Conservation (phyloP, 2,797 vertebrate species). For the Petrocephalus schoutedeni region DNA sequence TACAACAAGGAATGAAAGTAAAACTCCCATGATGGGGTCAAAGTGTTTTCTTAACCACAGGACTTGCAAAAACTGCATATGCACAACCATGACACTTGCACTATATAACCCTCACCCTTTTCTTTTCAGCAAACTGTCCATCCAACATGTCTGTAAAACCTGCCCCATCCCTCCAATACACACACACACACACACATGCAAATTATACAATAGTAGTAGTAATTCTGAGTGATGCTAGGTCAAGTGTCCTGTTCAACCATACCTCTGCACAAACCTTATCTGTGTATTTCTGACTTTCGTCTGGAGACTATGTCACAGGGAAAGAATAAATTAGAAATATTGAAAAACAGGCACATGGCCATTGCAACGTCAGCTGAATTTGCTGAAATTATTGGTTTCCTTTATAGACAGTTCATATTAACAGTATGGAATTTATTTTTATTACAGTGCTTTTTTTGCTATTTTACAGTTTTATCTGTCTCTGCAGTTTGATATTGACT, state of each 20-base stretch:
- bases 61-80: background rate
- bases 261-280: background rate
- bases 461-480: background rate
- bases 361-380: background rate
- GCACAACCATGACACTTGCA: background rate
- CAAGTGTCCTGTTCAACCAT: background rate
- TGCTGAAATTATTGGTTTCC: background rate
- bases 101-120: background rate
- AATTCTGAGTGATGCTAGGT: background rate
- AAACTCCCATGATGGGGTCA: background rate
- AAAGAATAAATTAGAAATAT: background rate
- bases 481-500: background rate
- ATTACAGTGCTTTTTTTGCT: background rate
- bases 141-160: background rate
- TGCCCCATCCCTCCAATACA: background rate
- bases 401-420: background rate
- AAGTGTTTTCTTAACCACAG: background rate
- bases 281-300: background rate
- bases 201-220: background rate
- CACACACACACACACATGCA: background rate
- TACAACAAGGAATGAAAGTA: background rate
- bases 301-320: background rate
- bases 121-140: background rate
- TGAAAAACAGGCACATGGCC: background rate
- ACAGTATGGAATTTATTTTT: background rate